phyloP scores from a whole-genome alignment of 2,797 vertebrate species.

The Paguma larvata region DNA sequence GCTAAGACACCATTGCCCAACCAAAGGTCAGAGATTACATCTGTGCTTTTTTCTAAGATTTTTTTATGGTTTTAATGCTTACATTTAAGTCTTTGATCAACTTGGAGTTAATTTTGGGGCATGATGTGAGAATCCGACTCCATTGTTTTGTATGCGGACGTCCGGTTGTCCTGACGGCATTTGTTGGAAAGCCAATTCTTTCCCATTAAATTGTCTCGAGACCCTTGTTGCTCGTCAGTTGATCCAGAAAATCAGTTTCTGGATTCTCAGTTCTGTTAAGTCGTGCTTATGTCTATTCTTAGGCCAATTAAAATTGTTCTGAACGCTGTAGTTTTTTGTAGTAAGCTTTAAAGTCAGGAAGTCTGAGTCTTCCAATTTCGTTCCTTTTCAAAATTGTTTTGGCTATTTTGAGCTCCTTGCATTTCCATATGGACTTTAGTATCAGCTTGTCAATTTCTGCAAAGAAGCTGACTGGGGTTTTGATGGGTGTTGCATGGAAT shows the following conservation, averaged over 20 bases:
- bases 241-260: neutral
- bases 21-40: neutral
- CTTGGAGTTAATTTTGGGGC: neutral
- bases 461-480: neutral
- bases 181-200: neutral
- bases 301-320: rapidly evolving
- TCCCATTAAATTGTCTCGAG: neutral
- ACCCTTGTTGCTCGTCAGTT: neutral
- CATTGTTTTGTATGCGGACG: neutral
- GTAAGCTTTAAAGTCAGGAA: neutral
- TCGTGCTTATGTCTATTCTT: rapidly evolving
- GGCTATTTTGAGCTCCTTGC: neutral
- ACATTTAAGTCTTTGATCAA: neutral
- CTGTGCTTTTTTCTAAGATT: neutral
- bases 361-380: neutral
- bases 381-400: neutral
- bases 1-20: neutral
- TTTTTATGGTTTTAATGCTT: neutral
- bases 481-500: neutral
- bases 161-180: neutral
- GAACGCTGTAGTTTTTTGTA: neutral
- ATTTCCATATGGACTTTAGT: neutral
- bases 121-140: neutral
- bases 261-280: rapidly evolving
- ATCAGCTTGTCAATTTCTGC: neutral